Evolutionary conservation across 2,888 invertebrate species (phyloP).

Genomic region (Lamellibrachia satsuma): DNA sequence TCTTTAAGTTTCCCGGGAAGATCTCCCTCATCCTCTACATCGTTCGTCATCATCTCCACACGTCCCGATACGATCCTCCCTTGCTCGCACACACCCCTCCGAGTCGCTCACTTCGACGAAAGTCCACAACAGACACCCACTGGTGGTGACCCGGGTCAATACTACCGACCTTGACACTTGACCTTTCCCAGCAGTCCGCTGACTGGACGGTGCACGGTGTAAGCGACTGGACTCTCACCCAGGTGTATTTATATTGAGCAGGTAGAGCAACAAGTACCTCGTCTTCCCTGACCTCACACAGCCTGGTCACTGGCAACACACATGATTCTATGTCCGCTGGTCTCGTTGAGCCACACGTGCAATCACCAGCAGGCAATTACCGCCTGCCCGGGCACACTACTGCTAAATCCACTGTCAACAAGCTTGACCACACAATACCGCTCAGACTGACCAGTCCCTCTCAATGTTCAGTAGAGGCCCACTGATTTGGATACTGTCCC

Average conservation of each 20-base stretch:
- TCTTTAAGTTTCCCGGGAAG: slow-evolving; percentile 40
- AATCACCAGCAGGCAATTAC: not conserved
- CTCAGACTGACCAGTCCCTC: not conserved
- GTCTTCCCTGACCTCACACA: not conserved
- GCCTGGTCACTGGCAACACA: not conserved
- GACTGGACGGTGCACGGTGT: not conserved
- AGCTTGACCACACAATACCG: not conserved
- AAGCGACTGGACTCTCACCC: not conserved
- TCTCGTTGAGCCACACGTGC: not conserved
- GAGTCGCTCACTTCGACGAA: not conserved
- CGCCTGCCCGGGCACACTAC: not conserved
- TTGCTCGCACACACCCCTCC: not conserved
- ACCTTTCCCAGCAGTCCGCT: not conserved
- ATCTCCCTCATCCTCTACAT: not conserved
- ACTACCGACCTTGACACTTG: not conserved
- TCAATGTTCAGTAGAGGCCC: not conserved
- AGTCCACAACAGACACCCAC: not conserved
- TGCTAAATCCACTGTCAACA: not conserved
- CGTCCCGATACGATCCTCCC: not conserved
- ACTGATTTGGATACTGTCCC: not conserved
- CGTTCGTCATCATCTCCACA: not conserved
- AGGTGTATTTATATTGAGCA: not conserved
- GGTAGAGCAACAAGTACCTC: not conserved
- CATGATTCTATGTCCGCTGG: not conserved
- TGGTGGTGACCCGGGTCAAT: not conserved